Evolutionary conservation across 2,888 invertebrate genomes (phyloP), one percentile per base, ranked within the genome.

Genomic region (Ramazzottius varieornatus): DNA sequence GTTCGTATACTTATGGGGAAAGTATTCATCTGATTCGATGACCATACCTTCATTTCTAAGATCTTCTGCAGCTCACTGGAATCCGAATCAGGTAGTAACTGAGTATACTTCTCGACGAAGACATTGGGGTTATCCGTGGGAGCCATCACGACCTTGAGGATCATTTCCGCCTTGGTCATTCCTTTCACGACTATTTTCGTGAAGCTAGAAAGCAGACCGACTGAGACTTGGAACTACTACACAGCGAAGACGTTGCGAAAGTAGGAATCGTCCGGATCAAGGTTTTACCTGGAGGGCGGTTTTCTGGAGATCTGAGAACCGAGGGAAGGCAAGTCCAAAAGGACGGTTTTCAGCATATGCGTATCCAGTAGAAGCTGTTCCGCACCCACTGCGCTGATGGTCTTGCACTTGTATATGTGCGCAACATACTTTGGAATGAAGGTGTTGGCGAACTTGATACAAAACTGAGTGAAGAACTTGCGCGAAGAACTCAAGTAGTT

Each of bases 111-210:
- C 63, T 86, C 85, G 0, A 90, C 86, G 72, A 94, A 82, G 0
- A 84, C 83, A 63, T 84, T 84, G 32, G 85, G 74, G 32, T 71
- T 83, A 69, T 90, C 88, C 29, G 86, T 79, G 0, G 92, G 90
- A 1, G 92, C 86, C 94, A 96, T 94, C 0, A 94, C 91, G 33
- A 96, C 82, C 79, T 98, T 98, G n/a, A 98, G 79, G 46, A 98
- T 87, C 90, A 96, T 93, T 77, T 98, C 98, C 0, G 94, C 94
- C 73, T 89, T 88, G 0, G 89, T 90, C 92, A 98, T 94, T 40
- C 93, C 82, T 78, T 85, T 84, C 0, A 86, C 83, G 0, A 89
- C 88, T 33, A 84, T 81, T 75, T 83, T 81, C 1, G 82, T 81
- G 70, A 80, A 82, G 69, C 80, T 79, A 70, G 68, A 71, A n/a